Evolutionary conservation across 2,888 invertebrate genomes (phyloP).

Genomic region (Oeneis ivallda): DNA sequence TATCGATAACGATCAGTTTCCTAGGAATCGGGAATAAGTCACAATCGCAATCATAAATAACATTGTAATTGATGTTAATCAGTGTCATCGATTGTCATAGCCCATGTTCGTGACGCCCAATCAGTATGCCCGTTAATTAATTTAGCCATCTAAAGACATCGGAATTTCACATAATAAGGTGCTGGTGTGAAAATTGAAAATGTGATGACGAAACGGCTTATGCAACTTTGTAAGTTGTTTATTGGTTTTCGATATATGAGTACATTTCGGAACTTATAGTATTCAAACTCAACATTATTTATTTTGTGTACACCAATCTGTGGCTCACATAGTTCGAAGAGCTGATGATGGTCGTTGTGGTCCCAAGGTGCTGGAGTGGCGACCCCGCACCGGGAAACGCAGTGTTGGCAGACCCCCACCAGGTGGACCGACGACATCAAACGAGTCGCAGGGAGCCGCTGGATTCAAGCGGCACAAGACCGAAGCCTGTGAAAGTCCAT

Average conservation of each 20-base stretch:
- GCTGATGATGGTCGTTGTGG: too few relatives aligned
- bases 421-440: too few relatives aligned
- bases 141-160: slow-evolving; percentile 14
- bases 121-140: slow-evolving; percentile 25
- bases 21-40: not conserved
- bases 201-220: slow-evolving; percentile 12
- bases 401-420: too few relatives aligned
- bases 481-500: too few relatives aligned
- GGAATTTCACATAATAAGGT: slow-evolving; percentile 21
- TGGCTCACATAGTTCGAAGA: too few relatives aligned
- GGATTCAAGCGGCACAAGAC: too few relatives aligned
- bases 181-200: slow-evolving; percentile 25
- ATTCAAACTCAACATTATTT: too few relatives aligned
- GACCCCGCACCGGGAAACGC: too few relatives aligned
- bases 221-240: slow-evolving; percentile 2
- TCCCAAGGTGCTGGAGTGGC: too few relatives aligned
- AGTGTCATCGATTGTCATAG: slow-evolving; percentile 24
- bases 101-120: slow-evolving; percentile 20
- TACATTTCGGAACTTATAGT: too few relatives aligned
- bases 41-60: slow-evolving; percentile 26
- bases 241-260: not conserved
- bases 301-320: too few relatives aligned
- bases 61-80: slow-evolving; percentile 20
- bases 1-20: not conserved
- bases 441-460: too few relatives aligned